Base-by-base conservation (phyloP, 2,113 vertebrate species). In the Chloropsis hardwickii region DNA sequence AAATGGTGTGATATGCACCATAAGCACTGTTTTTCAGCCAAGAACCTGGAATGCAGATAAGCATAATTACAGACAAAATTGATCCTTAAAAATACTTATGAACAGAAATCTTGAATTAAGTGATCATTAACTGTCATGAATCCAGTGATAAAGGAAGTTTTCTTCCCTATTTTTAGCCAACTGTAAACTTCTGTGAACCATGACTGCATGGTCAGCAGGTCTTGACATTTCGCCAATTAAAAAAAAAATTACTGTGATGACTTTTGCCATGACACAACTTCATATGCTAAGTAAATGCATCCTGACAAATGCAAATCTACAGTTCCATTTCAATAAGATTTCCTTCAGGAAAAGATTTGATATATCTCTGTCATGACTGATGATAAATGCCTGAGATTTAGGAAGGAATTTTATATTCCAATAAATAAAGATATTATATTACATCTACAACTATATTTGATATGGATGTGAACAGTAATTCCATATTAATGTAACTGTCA, bases 341-440 rank as follows among this genome's bases (percentile, higher is more conserved):
- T 96, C 22, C 79, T 91, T 90, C 65, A 77, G 83, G 73, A 81
- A 89, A 88, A 93, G 60, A 92, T 94, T 54, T 94, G 19, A 95
- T 73, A 60, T 70, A 51, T 44, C 74, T 96, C 45, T 90, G 64
- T 88, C 39, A 9, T 74, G 35, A 96, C 81, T 90, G 79, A 67
- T 90, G 71, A 88, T 45, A 81, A 95, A 95, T 73, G 58, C 85
- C 37, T 85, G 56, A 95, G 71, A 69, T 67, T 81, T 81, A 72
- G 90, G n/a, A 96, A 92, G 29, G 35, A 70, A 96, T 89, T 51
- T 66, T 40, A 61, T 86, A 83, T 31, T n/a, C 81, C 84, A 96
- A 87, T 87, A 96, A 85, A 95, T 79, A 66, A 76, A 88, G 51
- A 90, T 85, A 94, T 69, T 92, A 90, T 85, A 94, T 69, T 92